Evolutionary conservation across 2,888 invertebrate genomes (phyloP), one percentile per base, ranked within the genome.

Genomic region (Atherix ibis): DNA sequence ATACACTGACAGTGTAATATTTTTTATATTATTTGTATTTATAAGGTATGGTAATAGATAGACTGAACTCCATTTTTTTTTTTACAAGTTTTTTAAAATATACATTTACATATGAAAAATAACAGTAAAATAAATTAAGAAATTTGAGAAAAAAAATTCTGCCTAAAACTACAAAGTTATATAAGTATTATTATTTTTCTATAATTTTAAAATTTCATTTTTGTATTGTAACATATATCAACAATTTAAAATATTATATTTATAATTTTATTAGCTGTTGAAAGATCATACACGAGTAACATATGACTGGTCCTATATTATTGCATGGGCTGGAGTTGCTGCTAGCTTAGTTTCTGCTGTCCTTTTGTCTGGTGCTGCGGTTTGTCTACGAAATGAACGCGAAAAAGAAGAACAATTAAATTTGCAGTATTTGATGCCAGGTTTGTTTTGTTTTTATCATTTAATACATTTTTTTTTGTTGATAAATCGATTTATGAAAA

Each of bases 381-480:
- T 89, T 67, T 91, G 91, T 68, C 76, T 91, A 63, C 76, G 87
- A 62, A 85, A 82, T 63, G 91, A 91, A 68, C 74, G 85, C 58
- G 88, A 88, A 66, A 76, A 83, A 63, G 91, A 91, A 65, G 88
- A 91, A 67, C 87, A 88, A 64, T 77, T 89, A 70, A 91, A 91
- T 71, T 84, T 91, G 81, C 91, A 91, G 73, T 91, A 91, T 67
- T 74, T 91, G 67, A 89, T 89, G 89, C 89, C 89, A 68, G 88
- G 88, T 36, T 31, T 18, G 5, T 18, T 3, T 18, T n/a, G n/a
- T n/a, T n/a, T n/a, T n/a, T n/a, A n/a, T 17, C 26, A 18, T 14
- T 14, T n/a, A n/a, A n/a, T n/a, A n/a, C n/a, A n/a, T n/a, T n/a
- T n/a, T n/a, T n/a, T n/a, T n/a, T n/a, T n/a, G n/a, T n/a, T n/a